phyloP scores from a whole-genome alignment of 2,113 vertebrate species.

The Willisornis vidua region DNA sequence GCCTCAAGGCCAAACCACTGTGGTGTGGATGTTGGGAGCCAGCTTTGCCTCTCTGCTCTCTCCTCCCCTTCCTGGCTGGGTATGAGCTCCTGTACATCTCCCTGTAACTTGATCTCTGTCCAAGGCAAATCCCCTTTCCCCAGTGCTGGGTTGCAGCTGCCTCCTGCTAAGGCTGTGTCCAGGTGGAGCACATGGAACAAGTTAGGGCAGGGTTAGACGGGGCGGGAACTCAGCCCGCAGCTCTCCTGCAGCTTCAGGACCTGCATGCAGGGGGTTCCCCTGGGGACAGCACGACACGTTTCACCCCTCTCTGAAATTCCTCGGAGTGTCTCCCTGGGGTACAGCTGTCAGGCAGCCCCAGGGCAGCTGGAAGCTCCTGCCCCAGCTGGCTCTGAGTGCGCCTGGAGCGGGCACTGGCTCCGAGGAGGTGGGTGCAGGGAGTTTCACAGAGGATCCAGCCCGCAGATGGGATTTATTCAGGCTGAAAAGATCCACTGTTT shows the following conservation, averaged over 20 bases:
- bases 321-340: background rate
- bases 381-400: accelerated
- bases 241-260: background rate
- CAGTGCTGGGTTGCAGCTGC: background rate
- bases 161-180: background rate
- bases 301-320: background rate
- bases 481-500: background rate
- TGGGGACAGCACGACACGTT: accelerated
- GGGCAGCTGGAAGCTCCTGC: background rate
- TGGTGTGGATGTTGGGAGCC: background rate
- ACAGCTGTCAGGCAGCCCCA: background rate
- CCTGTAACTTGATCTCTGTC: background rate
- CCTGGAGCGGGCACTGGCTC: background rate
- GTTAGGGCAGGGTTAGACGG: accelerated
- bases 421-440: background rate
- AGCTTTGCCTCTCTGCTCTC: background rate
- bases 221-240: background rate
- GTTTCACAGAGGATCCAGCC: background rate
- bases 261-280: background rate
- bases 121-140: background rate
- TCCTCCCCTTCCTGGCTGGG: background rate
- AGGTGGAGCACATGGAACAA: background rate
- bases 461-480: background rate
- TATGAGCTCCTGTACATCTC: background rate
- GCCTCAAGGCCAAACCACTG: accelerated